phyloP scores from a whole-genome alignment of 2,113 vertebrate species.

The Macaca nemestrina region DNA sequence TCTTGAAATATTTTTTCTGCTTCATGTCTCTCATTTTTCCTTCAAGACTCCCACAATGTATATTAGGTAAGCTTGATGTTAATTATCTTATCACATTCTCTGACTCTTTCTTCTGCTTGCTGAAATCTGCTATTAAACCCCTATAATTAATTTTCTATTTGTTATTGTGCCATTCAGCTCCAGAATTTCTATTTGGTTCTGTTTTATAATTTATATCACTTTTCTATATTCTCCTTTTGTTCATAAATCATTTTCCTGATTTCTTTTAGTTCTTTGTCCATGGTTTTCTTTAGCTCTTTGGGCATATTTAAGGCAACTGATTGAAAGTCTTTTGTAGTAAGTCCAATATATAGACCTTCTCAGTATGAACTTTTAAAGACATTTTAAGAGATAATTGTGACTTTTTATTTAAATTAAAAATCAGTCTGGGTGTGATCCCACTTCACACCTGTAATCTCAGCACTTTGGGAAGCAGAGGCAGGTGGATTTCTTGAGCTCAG shows the following conservation, averaged over 20 bases:
- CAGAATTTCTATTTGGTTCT: conserved; percentile 17
- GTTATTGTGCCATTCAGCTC: not conserved
- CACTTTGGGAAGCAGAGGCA: no score
- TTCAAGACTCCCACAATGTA: not conserved
- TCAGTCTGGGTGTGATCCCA: no score
- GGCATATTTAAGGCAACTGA: not conserved
- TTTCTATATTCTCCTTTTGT: not conserved
- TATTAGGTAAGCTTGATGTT: not conserved
- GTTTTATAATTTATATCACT: not conserved
- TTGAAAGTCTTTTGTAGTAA: conserved; percentile 26
- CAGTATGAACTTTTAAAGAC: not conserved
- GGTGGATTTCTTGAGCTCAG: no score
- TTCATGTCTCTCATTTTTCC: not conserved
- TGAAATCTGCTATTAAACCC: not conserved
- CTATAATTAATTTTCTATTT: not conserved
- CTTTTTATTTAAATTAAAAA: conserved; percentile 13
- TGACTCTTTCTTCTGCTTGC: not conserved
- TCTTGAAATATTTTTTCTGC: not conserved
- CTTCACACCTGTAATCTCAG: no score
- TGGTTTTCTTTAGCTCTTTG: not conserved
- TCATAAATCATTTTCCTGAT: not conserved
- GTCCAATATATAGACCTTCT: not conserved
- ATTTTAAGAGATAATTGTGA: conserved; percentile 33
- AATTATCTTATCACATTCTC: not conserved
- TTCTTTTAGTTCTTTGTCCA: not conserved